Base-by-base conservation (phyloP, 2,113 vertebrate genomes). In the Microtus oregoni region DNA sequence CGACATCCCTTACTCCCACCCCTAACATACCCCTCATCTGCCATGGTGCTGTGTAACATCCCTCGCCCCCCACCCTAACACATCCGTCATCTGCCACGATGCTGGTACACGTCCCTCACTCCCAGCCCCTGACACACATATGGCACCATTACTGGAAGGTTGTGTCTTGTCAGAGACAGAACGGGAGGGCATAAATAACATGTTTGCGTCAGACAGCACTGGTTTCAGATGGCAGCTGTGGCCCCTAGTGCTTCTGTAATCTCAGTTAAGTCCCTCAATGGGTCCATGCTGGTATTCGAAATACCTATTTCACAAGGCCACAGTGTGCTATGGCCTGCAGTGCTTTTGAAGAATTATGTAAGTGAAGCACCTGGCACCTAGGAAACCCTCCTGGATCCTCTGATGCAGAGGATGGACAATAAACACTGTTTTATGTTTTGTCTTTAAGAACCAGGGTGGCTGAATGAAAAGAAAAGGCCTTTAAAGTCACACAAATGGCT, bases 221-320 rank as follows among this genome's bases (percentile, higher is more conserved):
- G 68, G 47, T 83, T 95, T 95, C 47, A 77, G 58, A 72, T 82
- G 41, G 26, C 58, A 86, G 72, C 82, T 92, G 19, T 28, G 44
- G 19, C 78, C 22, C 67, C 61, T 82, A 28, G 4, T 67, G 65
- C 94, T 95, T 96, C 79, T 92, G 30, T 77, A 63, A 91, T 95
- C 83, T 79, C 86, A 47, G 65, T 63, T 85, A 90, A 90, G 67
- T 70, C 55, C 79, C 13, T 94, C 85, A 78, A 63, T 14, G 35
- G 52, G 20, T 77, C 81, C 63, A 92, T 70, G 24, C 88, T 76
- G 72, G 5, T 93, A 92, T 92, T 94, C 32, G 65, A 88, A 92
- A 87, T 90, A 61, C 61, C 20, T 86, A 19, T 76, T 90, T 87
- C 19, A 91, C n/a, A 93, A 83, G 32, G 32, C 83, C 67, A 68